Evolutionary conservation across 2,888 invertebrate species (phyloP), one percentile per base, ranked within the genome.

Genomic region (Eucriotettix oculatus): DNA sequence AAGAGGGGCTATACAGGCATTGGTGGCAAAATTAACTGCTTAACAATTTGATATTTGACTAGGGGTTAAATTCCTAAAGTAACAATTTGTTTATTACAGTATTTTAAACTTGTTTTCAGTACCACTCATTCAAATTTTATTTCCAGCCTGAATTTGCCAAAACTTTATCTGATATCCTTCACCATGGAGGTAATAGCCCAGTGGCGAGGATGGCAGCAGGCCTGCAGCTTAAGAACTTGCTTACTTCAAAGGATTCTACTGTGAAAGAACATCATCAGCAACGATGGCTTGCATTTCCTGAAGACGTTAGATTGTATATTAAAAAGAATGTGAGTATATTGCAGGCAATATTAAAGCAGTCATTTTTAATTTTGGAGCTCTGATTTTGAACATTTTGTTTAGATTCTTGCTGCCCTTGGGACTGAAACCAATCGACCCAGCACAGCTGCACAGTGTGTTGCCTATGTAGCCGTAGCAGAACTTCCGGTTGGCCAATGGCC

Each of bases 161-260:
- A 77, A 88, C 91, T 70, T 79, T 99, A 66, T 95, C 97, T 56
- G 93, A 92, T 71, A 87, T 98, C 59, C 77, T 99, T 71, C 86
- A 87, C 66, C 88, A 91, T 77, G 87, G 87, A 41, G 87, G 86
- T 57, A 92, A 94, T 73, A 91, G 90, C 71, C 86, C 89, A 59
- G 95, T 96, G 69, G 95, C 96, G 48, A 85, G 99, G 61, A 96
- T 95, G 90, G 98, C 98, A 67, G 97, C 98, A 64, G 99, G 98
- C 66, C 79, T 99, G 66, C 99, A 99, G 76, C 80, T 99, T 60
- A 99, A 99, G 77, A 99, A 99, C 78, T 90, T 92, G 69, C 82
- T 99, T 59, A 95, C 95, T 62, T 94, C 98, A 63, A 99, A 99
- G 80, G 98, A 99, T 74, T 78, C 79, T 41, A 77, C 79, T 56